These are phyloP conservation scores for Calameuta idolon DNA, from an alignment of 2,888 invertebrate genomes.

Conservation along the genomic window DNA sequence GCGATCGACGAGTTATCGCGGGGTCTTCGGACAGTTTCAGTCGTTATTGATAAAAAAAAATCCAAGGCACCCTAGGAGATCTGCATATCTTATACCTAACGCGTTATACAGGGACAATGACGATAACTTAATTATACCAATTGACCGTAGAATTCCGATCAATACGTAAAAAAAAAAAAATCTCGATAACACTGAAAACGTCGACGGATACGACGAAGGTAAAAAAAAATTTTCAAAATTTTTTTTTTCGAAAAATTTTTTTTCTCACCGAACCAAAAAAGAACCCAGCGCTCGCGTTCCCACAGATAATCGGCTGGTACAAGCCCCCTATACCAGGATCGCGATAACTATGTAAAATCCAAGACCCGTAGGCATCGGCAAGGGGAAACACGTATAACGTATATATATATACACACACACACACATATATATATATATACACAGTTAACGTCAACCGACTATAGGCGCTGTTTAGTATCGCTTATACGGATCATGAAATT, in stretches of 20 bases:
- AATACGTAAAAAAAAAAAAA: not conserved
- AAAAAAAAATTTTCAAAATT: no score
- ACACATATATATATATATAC: not conserved
- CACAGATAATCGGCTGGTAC: not conserved
- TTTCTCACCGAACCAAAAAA: not conserved
- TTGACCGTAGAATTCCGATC: no score
- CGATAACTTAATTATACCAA: not conserved
- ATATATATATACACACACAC: not conserved
- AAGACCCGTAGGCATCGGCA: not conserved
- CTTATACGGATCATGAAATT: not conserved
- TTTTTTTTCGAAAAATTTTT: no score
- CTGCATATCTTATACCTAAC: not conserved
- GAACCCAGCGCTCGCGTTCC: not conserved
- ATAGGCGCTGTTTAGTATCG: not conserved
- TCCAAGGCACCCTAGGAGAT: not conserved
- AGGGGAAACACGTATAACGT: not conserved
- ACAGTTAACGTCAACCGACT: not conserved
- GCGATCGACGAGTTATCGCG: not conserved
- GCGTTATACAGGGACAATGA: not conserved
- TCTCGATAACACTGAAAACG: not conserved
- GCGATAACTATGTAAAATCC: not conserved
- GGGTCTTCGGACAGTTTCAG: not conserved
- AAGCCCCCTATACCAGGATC: no score
- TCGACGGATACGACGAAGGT: rapidly evolving
- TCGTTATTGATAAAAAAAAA: not conserved